A percentile compares a stretch with the other conserved stretches of the same genome.
phyloP scores from a whole-genome alignment of 1,140 invertebrate species.

The Hetaerina americana region DNA sequence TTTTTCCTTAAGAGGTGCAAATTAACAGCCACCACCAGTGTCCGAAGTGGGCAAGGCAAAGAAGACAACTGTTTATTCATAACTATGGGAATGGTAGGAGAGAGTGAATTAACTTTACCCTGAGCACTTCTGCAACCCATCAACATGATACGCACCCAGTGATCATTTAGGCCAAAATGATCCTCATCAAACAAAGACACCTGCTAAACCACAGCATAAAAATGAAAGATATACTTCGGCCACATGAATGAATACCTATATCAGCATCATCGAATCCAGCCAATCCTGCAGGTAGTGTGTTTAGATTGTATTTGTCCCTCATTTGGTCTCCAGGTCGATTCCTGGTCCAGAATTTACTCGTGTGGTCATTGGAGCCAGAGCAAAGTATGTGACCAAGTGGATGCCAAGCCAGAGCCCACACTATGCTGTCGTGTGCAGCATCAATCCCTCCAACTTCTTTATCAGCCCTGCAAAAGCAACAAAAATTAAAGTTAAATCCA shows the following conservation, averaged over 20 bases:
- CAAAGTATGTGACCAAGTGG: conserved; percentile 96
- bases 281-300: conserved; percentile 68
- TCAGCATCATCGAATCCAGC: conserved; percentile 57
- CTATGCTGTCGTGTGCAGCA: conserved; percentile 96
- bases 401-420: conserved; percentile 99
- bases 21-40: too few relatives aligned
- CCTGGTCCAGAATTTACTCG: conserved; percentile 97
- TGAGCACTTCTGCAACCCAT: too few relatives aligned
- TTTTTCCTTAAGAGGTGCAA: too few relatives aligned
- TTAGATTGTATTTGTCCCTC: conserved; percentile 95
- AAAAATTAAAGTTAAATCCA: conserved; percentile 1
- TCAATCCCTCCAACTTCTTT: conserved; percentile 97
- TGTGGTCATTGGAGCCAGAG: conserved; percentile 96
- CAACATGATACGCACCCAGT: too few relatives aligned
- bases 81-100: too few relatives aligned
- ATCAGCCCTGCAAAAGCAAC: conserved; percentile 57
- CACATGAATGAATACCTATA: conserved; percentile 32
- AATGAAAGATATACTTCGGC: not conserved
- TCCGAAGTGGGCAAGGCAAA: too few relatives aligned
- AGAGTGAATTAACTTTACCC: too few relatives aligned
- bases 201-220: too few relatives aligned
- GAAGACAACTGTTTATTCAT: too few relatives aligned
- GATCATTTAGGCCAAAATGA: too few relatives aligned
- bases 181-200: too few relatives aligned
- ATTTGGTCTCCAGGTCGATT: conserved; percentile 96